phyloP scores from a whole-genome alignment of 2,797 vertebrate genomes.

The Siniperca undulata region DNA sequence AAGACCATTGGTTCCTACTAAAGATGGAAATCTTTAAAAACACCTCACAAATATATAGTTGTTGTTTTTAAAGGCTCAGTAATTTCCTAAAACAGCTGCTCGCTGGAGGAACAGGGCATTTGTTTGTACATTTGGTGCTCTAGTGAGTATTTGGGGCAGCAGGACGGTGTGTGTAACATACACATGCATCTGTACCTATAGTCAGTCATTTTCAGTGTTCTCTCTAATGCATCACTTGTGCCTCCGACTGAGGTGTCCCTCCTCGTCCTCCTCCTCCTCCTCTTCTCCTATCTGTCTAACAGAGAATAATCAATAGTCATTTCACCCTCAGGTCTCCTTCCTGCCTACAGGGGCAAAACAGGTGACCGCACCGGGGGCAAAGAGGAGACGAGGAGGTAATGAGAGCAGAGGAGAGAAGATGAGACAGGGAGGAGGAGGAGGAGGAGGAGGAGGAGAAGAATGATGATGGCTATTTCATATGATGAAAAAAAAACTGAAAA shows the following conservation, averaged over 20 bases:
- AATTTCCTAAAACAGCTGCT: no score
- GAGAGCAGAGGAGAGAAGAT: neutral
- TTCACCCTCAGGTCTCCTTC: slow-evolving; percentile 70
- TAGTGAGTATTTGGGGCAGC: neutral
- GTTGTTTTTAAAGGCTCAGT: no score
- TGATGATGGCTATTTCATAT: neutral
- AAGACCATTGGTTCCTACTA: no score
- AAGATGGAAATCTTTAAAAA: no score
- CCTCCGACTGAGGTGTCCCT: slow-evolving; percentile 29
- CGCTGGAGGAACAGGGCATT: no score
- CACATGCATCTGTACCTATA: neutral
- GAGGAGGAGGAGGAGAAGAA: neutral
- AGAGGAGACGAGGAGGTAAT: slow-evolving; percentile 27
- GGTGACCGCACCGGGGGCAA: slow-evolving; percentile 54
- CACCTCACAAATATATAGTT: no score
- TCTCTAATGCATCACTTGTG: slow-evolving; percentile 23
- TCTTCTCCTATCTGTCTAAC: slow-evolving; percentile 30
- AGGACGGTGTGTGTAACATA: neutral
- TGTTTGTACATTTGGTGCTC: no score
- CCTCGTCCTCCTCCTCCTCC: neutral
- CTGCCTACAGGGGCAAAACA: slow-evolving; percentile 64
- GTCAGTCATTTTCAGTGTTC: slow-evolving; percentile 14
- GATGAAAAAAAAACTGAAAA: neutral
- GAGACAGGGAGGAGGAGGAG: neutral
- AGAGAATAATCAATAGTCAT: slow-evolving; percentile 83